Evolutionary conservation across 2,888 invertebrate genomes (phyloP).

Genomic region (Drosophila sordidula): DNA sequence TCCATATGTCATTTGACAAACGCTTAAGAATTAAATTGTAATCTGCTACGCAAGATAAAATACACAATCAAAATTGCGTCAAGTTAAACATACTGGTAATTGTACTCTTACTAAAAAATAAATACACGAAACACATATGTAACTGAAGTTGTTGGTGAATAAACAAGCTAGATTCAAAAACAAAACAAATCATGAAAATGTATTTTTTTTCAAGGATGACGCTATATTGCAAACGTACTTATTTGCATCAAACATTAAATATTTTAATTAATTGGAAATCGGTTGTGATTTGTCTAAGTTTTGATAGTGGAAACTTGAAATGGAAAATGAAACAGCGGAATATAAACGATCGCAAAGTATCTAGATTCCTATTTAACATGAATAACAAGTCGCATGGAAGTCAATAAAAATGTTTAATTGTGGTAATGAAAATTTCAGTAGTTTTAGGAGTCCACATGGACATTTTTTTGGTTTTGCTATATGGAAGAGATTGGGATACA

Average conservation of each 20-base stretch:
- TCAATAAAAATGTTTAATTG: too few species aligned
- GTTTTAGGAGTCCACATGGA: too few species aligned
- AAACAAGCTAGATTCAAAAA: slow-evolving; percentile 70
- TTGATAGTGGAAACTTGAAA: too few species aligned
- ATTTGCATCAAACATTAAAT: not conserved
- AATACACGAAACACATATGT: slow-evolving; percentile 63
- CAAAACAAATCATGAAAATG: slow-evolving; percentile 15
- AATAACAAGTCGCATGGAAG: too few species aligned
- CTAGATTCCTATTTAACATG: too few species aligned
- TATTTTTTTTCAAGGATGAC: not conserved
- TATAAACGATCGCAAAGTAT: too few species aligned
- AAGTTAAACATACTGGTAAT: slow-evolving; percentile 41
- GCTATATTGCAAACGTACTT: not conserved
- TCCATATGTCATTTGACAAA: slow-evolving; percentile 19
- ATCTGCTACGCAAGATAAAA: slow-evolving; percentile 32
- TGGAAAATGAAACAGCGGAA: too few species aligned
- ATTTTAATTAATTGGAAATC: too few species aligned
- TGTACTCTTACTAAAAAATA: slow-evolving; percentile 41
- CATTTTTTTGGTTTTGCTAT: too few species aligned
- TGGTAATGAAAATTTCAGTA: too few species aligned
- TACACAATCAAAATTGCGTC: slow-evolving; percentile 47
- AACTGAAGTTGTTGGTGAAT: slow-evolving; percentile 79
- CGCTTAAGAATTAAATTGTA: slow-evolving; percentile 26
- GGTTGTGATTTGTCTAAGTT: too few species aligned
- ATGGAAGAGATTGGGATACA: too few species aligned